Evolutionary conservation across 2,113 vertebrate genomes (phyloP).

Genomic region (Natator depressus): DNA sequence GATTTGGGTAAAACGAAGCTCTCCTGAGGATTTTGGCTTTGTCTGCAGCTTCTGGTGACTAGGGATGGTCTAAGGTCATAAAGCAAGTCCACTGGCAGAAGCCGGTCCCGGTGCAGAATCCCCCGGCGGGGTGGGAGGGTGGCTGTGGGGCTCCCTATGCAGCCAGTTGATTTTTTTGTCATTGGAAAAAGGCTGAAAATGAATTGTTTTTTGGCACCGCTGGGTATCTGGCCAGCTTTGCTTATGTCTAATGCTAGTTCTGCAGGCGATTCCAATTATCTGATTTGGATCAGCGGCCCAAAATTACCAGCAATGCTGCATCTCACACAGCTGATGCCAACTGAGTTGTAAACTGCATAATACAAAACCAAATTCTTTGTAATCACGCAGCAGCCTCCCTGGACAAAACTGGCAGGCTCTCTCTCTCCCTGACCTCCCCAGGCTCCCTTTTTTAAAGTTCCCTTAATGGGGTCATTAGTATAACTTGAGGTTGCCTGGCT

Average conservation of each 20-base stretch:
- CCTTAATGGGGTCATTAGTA: constrained; percentile 39
- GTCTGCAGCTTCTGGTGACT: background rate
- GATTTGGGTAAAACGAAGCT: background rate
- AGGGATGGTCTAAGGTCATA: background rate
- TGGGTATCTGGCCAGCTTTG: background rate
- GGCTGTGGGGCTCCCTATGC: background rate
- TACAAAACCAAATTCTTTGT: constrained; percentile 22
- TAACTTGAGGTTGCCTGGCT: constrained; percentile 23
- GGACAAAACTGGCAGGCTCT: background rate
- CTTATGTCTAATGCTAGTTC: background rate
- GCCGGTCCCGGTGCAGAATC: rapidly evolving
- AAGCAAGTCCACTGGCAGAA: background rate
- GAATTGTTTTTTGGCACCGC: background rate
- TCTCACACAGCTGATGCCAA: constrained; percentile 43
- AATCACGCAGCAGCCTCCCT: constrained; percentile 28
- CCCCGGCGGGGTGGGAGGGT: background rate
- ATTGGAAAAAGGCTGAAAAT: background rate
- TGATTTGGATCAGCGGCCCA: background rate
- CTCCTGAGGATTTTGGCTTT: background rate
- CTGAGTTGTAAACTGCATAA: background rate
- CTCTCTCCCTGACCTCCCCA: constrained; percentile 28
- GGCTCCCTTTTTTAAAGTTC: background rate
- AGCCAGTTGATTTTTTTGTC: background rate
- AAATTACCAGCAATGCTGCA: background rate
- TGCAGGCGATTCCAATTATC: constrained; percentile 40